Conservation (phyloP, 2,113 vertebrate genomes). For the Mastomys natalensis region DNA sequence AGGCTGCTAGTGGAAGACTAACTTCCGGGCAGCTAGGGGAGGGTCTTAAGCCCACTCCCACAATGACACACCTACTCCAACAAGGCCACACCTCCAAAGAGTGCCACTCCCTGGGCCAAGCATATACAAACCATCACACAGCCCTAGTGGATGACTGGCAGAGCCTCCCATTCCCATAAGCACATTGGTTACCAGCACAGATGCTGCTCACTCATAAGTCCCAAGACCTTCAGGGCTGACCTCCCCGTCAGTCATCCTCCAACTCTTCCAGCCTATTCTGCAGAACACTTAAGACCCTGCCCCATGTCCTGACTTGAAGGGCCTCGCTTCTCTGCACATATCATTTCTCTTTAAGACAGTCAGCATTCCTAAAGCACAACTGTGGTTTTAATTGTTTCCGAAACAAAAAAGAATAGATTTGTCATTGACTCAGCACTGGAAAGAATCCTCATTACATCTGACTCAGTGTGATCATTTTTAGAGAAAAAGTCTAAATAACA, state of each 20-base stretch:
- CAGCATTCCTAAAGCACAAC: background rate
- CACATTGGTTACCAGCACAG: background rate
- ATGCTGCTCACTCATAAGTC: accelerated
- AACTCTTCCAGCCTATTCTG: background rate
- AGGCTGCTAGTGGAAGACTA: no score
- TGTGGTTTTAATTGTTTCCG: background rate
- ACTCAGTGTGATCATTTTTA: background rate
- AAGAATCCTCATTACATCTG: background rate
- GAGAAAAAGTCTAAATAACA: background rate
- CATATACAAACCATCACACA: no score
- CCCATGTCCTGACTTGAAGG: background rate
- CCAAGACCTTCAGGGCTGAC: background rate
- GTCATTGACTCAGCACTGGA: background rate
- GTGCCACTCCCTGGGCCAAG: no score
- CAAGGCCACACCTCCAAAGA: no score
- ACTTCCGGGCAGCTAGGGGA: no score
- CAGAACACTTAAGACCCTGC: background rate
- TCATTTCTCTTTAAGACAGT: background rate
- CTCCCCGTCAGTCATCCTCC: background rate
- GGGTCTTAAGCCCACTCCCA: no score
- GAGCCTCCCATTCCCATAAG: accelerated
- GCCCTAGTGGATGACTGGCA: background rate
- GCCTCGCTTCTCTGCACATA: background rate
- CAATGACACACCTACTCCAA: no score
- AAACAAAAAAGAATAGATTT: background rate